Base-by-base conservation (phyloP, 2,113 vertebrate species). In the Pituophis catenifer region DNA sequence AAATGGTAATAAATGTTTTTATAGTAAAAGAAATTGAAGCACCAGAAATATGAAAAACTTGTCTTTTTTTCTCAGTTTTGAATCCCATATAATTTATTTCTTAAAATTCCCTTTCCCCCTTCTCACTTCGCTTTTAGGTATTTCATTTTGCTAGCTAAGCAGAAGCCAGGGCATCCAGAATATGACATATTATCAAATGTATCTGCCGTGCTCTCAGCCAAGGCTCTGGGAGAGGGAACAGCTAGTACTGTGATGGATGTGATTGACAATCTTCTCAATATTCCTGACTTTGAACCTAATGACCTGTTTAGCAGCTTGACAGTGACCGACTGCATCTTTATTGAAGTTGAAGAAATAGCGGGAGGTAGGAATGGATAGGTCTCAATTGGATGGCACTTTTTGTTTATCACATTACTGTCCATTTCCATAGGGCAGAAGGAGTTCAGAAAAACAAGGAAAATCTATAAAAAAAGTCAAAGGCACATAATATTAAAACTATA, bases 71-170 rank as follows among this genome's bases (percentile, higher is more conserved):
- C 38, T 54, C 38, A n/a, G 38, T 88, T 17, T 87, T 54, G 44
- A 55, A 50, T 4, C 23, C 59, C 48, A 24, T 65, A 26, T n/a
- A 58, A 62, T 93, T 65, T 33, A 50, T 90, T 90, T 53, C 21
- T 58, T 38, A 57, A 59, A 48, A 44, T 53, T 10, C 90, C 92
- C 91, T 93, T 88, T 90, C 55, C n/a, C 6, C 10, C 15, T 12
- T 57, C 33, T 94, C 92, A 90, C 15, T 8, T 19, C 93, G 70
- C 89, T 91, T 95, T 91, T 97, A 99, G 99, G 91, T 99, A 97
- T 96, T 99, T 99, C 92, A 98, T 98, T 94, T 97, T 99, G 85
- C 95, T 99, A 96, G 98, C 98, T 92, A 99, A 99, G 95, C 98
- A 99, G 96, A 98, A 94, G 62, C 97, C 98, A 0, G 98, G 96